Base-by-base conservation (phyloP, 1,140 invertebrate genomes). In the Heliconius himera region DNA sequence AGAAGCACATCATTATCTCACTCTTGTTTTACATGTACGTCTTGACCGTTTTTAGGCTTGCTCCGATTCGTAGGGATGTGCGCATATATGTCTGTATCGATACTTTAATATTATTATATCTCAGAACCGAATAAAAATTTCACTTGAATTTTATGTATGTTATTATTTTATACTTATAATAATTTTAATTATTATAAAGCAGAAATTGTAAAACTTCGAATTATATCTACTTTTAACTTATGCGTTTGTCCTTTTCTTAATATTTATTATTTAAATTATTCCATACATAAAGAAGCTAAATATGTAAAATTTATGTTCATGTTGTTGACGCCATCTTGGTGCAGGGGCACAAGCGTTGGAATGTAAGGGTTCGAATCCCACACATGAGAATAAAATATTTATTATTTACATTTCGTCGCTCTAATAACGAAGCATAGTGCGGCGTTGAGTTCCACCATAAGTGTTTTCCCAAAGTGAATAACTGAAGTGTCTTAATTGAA, bases 21-120 rank as follows among this genome's bases (percentile, higher is more conserved):
- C 86, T 84, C 88, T 88, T 92, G 87, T 81, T 92, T 92, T 92
- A 91, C 90, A 91, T 92, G 91, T 88, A 88, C 87, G 91, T 92
- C 91, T 90, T 84, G 86, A 85, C 85, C 88, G 85, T 88, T 84
- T 80, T 75, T 80, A 85, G 81, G 79, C 11, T 66, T 16, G 11
- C 60, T 89, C 90, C 88, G 89, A 91, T 91, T 91, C 89, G 8
- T 36, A 82, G 81, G 54, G 81, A 74, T 76, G 78, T 80, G 26
- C 74, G 41, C 6, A 6, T 46, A 16, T 26, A 22, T 13, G 16
- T 16, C 33, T 5, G 16, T 81, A 77, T 81, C 80, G 80, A 81
- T 81, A 66, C 11, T 60, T 75, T 60, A 13, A 33, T n/a, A 60
- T 60, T 22, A 22, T 60, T 4, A 9, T 9, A 60, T 26, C 0